Percentiles rank a stretch among this genome's conserved stretches.
Conservation (phyloP, 2,888 invertebrate genomes). For the Adelphocoris suturalis region DNA sequence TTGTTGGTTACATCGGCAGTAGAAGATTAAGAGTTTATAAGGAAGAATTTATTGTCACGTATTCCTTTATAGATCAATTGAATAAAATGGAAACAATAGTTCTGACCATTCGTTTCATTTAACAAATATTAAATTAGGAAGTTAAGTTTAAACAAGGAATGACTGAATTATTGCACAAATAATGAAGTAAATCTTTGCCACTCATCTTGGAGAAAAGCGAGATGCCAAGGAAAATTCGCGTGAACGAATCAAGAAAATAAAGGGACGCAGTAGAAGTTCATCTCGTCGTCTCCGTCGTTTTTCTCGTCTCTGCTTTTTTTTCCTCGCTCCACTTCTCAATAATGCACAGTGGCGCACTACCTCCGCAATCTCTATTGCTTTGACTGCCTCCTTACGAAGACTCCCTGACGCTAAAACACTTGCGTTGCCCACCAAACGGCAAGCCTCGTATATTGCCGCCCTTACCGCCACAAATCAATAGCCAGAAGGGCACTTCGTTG, state of each 20-base stretch:
- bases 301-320: slow-evolving; percentile 1
- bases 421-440: background rate
- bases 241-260: background rate
- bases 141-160: too few species aligned
- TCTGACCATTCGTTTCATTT: too few species aligned
- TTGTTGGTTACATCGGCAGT: too few species aligned
- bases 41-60: too few species aligned
- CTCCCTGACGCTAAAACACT: background rate
- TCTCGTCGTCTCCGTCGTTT: background rate
- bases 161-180: too few species aligned
- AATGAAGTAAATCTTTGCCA: too few species aligned
- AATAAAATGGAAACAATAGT: too few species aligned
- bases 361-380: slow-evolving; percentile 65
- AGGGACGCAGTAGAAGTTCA: background rate
- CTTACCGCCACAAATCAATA: background rate
- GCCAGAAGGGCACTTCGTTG: background rate
- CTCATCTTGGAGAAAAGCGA: too few species aligned
- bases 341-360: slow-evolving; percentile 68
- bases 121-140: too few species aligned
- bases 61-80: too few species aligned
- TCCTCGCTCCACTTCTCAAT: slow-evolving; percentile 53
- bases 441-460: background rate
- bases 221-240: background rate
- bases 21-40: too few species aligned
- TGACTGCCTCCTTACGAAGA: slow-evolving; percentile 33